A percentile compares a stretch with the other conserved stretches of the same genome.
phyloP scores from a whole-genome alignment of 2,113 vertebrate genomes.

The Hoplias malabaricus region DNA sequence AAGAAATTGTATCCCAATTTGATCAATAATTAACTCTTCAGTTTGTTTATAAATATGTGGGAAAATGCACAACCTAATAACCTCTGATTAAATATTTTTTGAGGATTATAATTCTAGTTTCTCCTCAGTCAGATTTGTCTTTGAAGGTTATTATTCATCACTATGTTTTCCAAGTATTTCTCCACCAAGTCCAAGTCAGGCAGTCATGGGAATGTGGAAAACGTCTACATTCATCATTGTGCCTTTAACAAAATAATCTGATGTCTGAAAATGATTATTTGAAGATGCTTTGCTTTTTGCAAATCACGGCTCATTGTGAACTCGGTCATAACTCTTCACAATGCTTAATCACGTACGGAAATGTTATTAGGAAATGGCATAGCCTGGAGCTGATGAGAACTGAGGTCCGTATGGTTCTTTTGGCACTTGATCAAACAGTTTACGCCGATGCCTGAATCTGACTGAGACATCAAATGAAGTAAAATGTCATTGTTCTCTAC shows the following conservation, averaged over 20 bases:
- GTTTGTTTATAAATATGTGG: neutral
- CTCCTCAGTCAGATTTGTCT: neutral
- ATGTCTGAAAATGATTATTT: neutral
- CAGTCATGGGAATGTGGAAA: too few species aligned
- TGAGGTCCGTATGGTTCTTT: slow-evolving; percentile 4
- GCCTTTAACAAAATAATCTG: neutral
- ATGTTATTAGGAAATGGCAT: neutral
- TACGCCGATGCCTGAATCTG: slow-evolving; percentile 5
- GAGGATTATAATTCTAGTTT: neutral
- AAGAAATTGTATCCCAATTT: neutral
- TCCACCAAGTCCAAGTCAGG: neutral
- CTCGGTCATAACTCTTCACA: neutral
- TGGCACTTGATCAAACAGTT: slow-evolving; percentile 8
- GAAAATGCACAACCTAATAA: neutral
- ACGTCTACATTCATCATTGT: neutral
- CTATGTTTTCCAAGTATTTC: neutral
- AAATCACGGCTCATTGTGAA: neutral
- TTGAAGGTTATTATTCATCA: neutral
- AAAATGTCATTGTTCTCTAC: slow-evolving; percentile 31
- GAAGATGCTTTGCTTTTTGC: neutral
- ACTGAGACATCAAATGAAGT: slow-evolving; percentile 5
- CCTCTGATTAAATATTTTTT: neutral
- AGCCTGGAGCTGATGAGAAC: neutral
- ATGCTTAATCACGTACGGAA: neutral
- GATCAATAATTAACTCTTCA: neutral